phyloP scores from a whole-genome alignment of 2,888 invertebrate species.

The Phanerotoma sp. region DNA sequence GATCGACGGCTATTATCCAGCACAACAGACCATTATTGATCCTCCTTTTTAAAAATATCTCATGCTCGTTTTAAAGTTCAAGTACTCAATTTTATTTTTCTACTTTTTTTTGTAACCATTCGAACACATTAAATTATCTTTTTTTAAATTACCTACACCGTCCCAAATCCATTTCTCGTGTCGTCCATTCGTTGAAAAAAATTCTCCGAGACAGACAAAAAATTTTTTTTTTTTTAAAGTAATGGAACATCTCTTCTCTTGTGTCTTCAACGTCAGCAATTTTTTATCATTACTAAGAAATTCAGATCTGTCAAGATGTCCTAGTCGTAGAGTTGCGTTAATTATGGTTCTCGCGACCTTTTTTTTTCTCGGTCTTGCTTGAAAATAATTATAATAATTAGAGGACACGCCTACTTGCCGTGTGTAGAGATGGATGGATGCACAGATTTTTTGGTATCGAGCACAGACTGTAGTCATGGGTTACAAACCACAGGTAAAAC shows the following conservation, averaged over 20 bases:
- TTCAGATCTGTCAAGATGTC: slow-evolving; percentile 57
- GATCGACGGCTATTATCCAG: slow-evolving; percentile 46
- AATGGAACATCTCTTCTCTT: slow-evolving; percentile 20
- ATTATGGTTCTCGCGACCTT: slow-evolving; percentile 49
- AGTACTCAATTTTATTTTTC: not conserved
- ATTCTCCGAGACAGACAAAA: not conserved
- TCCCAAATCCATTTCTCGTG: not conserved
- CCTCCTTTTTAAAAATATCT: slow-evolving; percentile 1
- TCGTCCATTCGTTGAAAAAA: too few species aligned
- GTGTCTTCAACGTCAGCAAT: slow-evolving; percentile 33
- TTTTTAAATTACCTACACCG: too few species aligned
- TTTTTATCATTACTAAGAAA: slow-evolving; percentile 55
- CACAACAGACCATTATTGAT: slow-evolving; percentile 25
- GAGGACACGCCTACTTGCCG: slow-evolving; percentile 47
- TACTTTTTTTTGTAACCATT: too few species aligned
- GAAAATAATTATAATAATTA: slow-evolving; percentile 57
- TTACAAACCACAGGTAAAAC: slow-evolving; percentile 15
- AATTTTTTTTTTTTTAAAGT: slow-evolving; percentile 15
- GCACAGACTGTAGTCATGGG: not conserved
- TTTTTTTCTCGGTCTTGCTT: slow-evolving; percentile 34
- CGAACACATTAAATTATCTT: too few species aligned
- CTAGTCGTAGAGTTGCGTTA: slow-evolving; percentile 50
- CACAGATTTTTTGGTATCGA: slow-evolving; percentile 31
- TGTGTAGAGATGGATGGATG: slow-evolving; percentile 47
- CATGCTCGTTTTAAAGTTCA: not conserved